Conservation (phyloP, 2,797 vertebrate genomes). For the Halcyon leucocephala region DNA sequence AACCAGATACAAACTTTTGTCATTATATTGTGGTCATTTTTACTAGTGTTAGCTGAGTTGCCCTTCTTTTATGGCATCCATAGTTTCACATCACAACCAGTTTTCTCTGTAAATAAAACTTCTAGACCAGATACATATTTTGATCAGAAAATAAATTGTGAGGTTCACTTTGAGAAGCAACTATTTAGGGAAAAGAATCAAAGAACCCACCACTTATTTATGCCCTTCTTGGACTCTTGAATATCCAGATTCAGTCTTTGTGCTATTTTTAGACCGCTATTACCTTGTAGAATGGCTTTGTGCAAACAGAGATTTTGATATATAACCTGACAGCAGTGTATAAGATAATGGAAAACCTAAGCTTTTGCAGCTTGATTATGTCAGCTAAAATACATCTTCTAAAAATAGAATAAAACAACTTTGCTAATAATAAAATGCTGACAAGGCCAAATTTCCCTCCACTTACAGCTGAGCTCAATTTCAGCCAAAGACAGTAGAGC, state of each 20-base stretch:
- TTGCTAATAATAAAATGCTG: slow-evolving; percentile 52
- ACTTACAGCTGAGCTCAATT: slow-evolving; percentile 13
- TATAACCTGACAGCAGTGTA: neutral
- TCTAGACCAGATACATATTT: neutral
- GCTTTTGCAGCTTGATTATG: slow-evolving; percentile 8
- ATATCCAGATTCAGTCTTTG: neutral
- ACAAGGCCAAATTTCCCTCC: neutral
- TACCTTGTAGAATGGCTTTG: neutral
- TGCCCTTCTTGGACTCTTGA: neutral
- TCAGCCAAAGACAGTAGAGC: neutral
- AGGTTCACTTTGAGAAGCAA: neutral
- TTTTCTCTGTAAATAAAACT: slow-evolving; percentile 8
- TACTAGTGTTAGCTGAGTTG: neutral
- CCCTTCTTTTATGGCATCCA: neutral
- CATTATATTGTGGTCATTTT: neutral
- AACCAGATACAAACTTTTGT: neutral
- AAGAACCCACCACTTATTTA: neutral
- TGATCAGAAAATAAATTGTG: neutral
- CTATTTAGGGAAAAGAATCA: neutral
- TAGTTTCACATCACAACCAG: neutral
- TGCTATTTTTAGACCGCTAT: neutral
- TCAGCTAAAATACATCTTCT: slow-evolving; percentile 38
- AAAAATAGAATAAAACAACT: slow-evolving; percentile 43
- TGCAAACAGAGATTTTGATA: neutral
- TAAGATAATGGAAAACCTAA: slow-evolving; percentile 26